Evolutionary conservation across 92 coral and sea anemone species (phyloP).

Genomic region (Porites cylindrica): DNA sequence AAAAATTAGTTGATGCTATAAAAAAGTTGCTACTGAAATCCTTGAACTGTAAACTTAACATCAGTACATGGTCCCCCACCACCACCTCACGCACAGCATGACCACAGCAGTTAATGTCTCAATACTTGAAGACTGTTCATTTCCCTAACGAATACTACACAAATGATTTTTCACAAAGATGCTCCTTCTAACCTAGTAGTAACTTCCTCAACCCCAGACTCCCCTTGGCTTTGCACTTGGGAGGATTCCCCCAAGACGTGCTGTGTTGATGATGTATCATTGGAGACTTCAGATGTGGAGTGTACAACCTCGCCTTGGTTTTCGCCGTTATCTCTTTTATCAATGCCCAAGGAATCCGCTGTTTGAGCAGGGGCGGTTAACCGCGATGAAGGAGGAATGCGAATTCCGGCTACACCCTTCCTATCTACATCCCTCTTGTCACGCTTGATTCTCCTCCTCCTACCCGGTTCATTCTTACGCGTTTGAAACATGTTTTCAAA

Average conservation of each 20-base stretch:
- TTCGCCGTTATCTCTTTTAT: constrained; percentile 22
- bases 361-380: constrained; percentile 29
- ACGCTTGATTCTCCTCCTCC: constrained; percentile 92
- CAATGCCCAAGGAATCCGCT: constrained; percentile 20
- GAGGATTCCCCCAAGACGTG: background rate
- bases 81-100: too few relatives aligned
- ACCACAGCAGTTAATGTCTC: too few relatives aligned
- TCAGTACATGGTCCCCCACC: too few relatives aligned
- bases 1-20: too few relatives aligned
- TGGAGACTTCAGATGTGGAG: background rate
- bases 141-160: constrained; percentile 12
- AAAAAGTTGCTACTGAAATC: too few relatives aligned
- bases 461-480: constrained; percentile 96
- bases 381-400: constrained; percentile 33
- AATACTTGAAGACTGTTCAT: background rate
- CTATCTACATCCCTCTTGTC: constrained; percentile 92
- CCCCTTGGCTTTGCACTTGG: background rate
- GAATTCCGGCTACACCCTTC: constrained; percentile 97
- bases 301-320: constrained; percentile 8
- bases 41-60: too few relatives aligned
- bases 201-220: background rate
- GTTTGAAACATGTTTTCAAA: constrained; percentile 99
- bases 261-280: background rate
- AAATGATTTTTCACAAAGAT: background rate
- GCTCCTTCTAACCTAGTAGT: constrained; percentile 26